Conservation (phyloP, 35 echinoderm and acorn worm species). For the Patiria miniata region DNA sequence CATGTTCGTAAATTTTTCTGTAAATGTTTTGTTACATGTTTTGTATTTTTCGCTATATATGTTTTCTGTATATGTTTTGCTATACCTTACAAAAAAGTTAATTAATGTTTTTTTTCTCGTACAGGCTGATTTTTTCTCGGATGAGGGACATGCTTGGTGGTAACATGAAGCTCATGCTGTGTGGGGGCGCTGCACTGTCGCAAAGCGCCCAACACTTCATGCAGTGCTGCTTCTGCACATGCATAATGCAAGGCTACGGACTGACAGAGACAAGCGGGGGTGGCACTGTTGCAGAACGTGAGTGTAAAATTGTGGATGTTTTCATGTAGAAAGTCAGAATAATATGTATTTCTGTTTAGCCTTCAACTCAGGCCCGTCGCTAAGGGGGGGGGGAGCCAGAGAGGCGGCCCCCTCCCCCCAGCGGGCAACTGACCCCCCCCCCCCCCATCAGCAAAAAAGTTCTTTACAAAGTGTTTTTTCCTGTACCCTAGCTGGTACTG, state of each 20-base stretch:
- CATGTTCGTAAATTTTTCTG: conserved; percentile 43
- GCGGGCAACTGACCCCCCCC: too few species aligned
- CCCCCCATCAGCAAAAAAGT: too few species aligned
- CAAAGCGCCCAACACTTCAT: conserved; percentile 75
- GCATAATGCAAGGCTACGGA: conserved; percentile 84
- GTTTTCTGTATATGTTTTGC: neutral
- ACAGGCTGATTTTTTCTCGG: conserved; percentile 79
- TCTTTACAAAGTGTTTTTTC: too few species aligned
- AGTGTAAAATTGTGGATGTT: conserved; percentile 16
- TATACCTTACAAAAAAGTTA: neutral
- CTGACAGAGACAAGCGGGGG: conserved; percentile 92
- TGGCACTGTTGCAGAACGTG: conserved; percentile 77
- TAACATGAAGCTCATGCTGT: conserved; percentile 61
- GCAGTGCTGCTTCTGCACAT: conserved; percentile 83
- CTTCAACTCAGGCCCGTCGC: too few species aligned
- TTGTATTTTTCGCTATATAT: neutral
- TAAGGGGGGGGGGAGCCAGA: too few species aligned
- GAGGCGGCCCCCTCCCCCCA: too few species aligned
- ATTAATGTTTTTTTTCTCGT: neutral
- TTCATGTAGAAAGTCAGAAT: too few species aligned
- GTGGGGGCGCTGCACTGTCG: conserved; percentile 80
- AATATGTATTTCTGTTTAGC: too few species aligned
- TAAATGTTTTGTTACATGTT: neutral
- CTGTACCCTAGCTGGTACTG: too few species aligned
- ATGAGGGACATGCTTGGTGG: conserved; percentile 74